Conservation (phyloP, 2,797 vertebrate species). For the Gallirallus australis region DNA sequence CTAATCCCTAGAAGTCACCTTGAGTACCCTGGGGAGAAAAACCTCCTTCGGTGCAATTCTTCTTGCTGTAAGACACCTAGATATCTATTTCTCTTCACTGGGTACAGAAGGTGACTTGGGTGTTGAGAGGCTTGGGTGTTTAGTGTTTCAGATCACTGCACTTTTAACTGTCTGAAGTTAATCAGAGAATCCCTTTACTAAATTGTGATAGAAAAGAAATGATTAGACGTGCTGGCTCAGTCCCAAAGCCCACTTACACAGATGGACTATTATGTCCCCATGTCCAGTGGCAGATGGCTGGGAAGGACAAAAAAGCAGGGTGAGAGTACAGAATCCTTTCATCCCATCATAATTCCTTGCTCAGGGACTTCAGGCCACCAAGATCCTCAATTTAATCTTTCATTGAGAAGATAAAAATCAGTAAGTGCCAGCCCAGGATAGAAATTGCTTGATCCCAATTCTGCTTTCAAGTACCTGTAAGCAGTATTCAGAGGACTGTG, state of each 20-base stretch:
- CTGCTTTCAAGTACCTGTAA: not conserved
- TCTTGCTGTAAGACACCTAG: not conserved
- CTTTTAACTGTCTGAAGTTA: not conserved
- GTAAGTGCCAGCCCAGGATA: not conserved
- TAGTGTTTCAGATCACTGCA: not conserved
- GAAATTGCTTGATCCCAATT: not conserved
- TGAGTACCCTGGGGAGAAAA: not conserved
- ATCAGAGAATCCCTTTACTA: not conserved
- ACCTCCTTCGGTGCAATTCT: not conserved
- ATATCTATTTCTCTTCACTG: not conserved
- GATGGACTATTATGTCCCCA: accelerated
- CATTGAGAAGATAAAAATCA: not conserved
- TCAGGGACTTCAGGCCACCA: not conserved
- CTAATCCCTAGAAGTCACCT: not conserved
- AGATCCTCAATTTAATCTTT: not conserved
- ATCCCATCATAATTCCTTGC: not conserved
- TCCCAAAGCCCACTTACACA: not conserved
- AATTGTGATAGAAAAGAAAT: not conserved
- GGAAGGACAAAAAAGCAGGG: not conserved
- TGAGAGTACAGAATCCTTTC: not conserved
- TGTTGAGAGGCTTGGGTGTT: not conserved
- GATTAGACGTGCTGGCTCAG: not conserved
- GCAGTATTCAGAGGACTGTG: not conserved
- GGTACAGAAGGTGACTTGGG: not conserved
- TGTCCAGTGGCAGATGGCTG: not conserved